Base-by-base conservation (phyloP, 2,797 vertebrate species). In the Sandelia bainsii region DNA sequence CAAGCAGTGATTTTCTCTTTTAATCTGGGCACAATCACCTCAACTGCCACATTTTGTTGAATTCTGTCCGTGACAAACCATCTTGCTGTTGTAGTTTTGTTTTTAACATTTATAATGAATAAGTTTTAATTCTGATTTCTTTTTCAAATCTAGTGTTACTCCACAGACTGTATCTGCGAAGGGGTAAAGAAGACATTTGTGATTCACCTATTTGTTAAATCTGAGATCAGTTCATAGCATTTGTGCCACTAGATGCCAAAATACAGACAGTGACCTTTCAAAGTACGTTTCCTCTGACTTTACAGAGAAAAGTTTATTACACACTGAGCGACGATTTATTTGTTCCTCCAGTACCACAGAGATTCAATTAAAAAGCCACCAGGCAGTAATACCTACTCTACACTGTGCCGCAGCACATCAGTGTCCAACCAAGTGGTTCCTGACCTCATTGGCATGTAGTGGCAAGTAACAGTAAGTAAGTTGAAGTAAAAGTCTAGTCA, bases 261-360 rank as follows among this genome's bases (percentile, higher is more conserved):
- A 76, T 50, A 57, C 29, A 56, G 42, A 66, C 48, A n/a, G 50
- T 80, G 67, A 89, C 82, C 72, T 81, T 84, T 74, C 20, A 57
- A 34, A 5, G 45, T 50, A 51, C 23, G 56, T 70, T 74, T 79
- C 75, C 42, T 66, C 57, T 53, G 27, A 71, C 51, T 62, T 66
- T 40, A 64, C 16, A 67, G 71, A 75, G 22, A 62, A 80, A 79
- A 40, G 44, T 72, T 67, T 58, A 62, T 81, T 51, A 56, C 25
- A 56, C 62, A 39, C 7, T 34, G 37, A 58, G 52, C 17, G 53
- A 61, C 32, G 59, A 74, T 85, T 85, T 45, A 58, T 72, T 70
- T 79, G 64, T 40, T 11, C 51, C 23, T 67, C 79, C 20, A 37
- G 50, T 48, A 50, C 63, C 45, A 77, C 65, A 76, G 48, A 77